phyloP scores from a whole-genome alignment of 2,888 invertebrate genomes.

The Lamellibrachia satsuma region DNA sequence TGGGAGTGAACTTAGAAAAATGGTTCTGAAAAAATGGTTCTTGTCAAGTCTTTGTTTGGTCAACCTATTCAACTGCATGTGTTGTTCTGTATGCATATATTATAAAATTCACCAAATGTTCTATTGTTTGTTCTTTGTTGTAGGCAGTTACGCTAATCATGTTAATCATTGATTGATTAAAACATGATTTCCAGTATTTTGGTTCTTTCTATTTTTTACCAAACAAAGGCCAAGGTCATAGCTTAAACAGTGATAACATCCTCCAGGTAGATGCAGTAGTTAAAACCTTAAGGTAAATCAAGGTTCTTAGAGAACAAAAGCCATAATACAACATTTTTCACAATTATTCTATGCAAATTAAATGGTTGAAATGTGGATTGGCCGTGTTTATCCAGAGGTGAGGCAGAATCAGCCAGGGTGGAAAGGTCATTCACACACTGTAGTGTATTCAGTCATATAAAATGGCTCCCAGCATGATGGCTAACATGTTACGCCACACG shows the following conservation, averaged over 20 bases:
- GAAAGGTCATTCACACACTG: background rate
- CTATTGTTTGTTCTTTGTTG: background rate
- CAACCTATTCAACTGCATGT: background rate
- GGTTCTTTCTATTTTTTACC: background rate
- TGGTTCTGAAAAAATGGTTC: background rate
- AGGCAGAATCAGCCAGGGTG: conserved; percentile 1
- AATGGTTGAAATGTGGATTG: background rate
- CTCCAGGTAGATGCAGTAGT: background rate
- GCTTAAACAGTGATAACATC: background rate
- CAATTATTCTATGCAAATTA: background rate
- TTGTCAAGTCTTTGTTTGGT: background rate
- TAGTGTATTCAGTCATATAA: background rate
- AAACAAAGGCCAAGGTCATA: conserved; percentile 6
- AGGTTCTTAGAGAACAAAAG: background rate
- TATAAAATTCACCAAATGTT: background rate
- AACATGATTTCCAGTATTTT: background rate
- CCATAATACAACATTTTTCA: background rate
- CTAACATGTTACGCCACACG: background rate
- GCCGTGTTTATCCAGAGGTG: background rate
- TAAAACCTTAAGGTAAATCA: background rate
- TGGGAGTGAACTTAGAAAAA: background rate
- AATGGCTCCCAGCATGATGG: background rate
- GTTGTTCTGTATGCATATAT: conserved; percentile 6
- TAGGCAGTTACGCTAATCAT: background rate
- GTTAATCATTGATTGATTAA: background rate